These are phyloP conservation scores for Odontesthes bonariensis DNA, from an alignment of 2,113 vertebrate species.

Conservation along the genomic window DNA sequence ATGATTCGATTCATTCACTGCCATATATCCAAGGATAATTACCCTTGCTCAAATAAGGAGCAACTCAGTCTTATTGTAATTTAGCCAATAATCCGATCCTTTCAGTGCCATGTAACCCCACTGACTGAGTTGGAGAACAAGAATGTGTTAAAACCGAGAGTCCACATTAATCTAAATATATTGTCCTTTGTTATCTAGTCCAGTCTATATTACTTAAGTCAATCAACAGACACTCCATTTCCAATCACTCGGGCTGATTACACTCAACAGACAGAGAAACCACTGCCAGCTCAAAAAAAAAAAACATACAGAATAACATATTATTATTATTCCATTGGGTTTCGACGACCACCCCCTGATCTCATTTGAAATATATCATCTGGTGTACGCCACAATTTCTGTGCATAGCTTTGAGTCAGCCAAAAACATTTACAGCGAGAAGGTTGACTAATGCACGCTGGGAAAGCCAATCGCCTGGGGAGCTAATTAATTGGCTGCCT, in stretches of 20 bases:
- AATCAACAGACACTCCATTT: background rate
- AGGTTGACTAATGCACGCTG: conserved; percentile 71
- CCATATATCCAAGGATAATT: too few relatives aligned
- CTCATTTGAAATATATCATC: conserved; percentile 7
- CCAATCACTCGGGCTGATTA: conserved; percentile 9
- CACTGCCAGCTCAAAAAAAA: background rate
- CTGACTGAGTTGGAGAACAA: too few relatives aligned
- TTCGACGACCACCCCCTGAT: conserved; percentile 16
- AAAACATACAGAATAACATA: background rate
- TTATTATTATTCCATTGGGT: background rate
- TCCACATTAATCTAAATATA: conserved; percentile 14
- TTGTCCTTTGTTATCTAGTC: conserved; percentile 8
- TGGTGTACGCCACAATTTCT: conserved; percentile 28
- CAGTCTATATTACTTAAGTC: background rate
- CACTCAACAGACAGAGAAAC: background rate
- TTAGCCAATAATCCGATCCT: too few relatives aligned
- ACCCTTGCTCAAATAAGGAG: too few relatives aligned
- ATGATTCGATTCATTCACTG: too few relatives aligned
- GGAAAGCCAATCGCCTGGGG: conserved; percentile 65
- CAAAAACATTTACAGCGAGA: conserved; percentile 62
- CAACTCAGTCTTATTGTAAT: too few relatives aligned
- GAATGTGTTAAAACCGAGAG: background rate
- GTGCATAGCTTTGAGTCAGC: conserved; percentile 51
- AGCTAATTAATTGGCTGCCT: conserved; percentile 74
- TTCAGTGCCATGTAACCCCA: too few relatives aligned